These are phyloP conservation scores for Micropoecilia bifurca DNA, from an alignment of 2,797 vertebrate genomes.

Conservation along the genomic window DNA sequence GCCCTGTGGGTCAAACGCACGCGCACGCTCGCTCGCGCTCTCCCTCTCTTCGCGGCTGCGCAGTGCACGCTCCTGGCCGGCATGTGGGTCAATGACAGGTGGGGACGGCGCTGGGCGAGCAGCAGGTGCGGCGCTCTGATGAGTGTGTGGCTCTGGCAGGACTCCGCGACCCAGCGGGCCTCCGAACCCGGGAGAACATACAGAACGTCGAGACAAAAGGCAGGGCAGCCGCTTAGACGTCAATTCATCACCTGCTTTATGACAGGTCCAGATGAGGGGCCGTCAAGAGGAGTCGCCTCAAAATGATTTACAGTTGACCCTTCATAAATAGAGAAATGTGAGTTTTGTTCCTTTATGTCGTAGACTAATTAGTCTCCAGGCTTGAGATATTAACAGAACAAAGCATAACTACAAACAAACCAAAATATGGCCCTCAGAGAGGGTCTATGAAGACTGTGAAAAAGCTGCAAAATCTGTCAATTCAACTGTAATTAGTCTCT, in stretches of 20 bases:
- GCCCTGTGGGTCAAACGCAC: constrained; percentile 59
- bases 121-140: constrained; percentile 57
- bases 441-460: not conserved
- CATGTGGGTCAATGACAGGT: constrained; percentile 58
- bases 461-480: not conserved
- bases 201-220: constrained; percentile 13
- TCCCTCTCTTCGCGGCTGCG: not conserved
- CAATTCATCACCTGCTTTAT: not conserved
- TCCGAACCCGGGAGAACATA: constrained; percentile 20
- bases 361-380: no score
- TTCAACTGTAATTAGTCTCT: not conserved
- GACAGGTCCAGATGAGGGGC: not conserved
- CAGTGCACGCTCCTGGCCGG: constrained; percentile 39
- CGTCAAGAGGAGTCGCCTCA: not conserved
- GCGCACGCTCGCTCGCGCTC: constrained; percentile 32
- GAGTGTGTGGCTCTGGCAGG: constrained; percentile 55
- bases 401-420: not conserved
- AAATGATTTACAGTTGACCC: not conserved
- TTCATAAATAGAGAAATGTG: not conserved
- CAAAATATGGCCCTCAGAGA: not conserved
- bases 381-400: not conserved
- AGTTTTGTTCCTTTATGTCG: not conserved
- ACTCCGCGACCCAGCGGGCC: constrained; percentile 28
- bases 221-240: not conserved
- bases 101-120: constrained; percentile 52